These are phyloP conservation scores for Drosophila carrolli DNA, from an alignment of 1,140 invertebrate species.

Conservation along the genomic window DNA sequence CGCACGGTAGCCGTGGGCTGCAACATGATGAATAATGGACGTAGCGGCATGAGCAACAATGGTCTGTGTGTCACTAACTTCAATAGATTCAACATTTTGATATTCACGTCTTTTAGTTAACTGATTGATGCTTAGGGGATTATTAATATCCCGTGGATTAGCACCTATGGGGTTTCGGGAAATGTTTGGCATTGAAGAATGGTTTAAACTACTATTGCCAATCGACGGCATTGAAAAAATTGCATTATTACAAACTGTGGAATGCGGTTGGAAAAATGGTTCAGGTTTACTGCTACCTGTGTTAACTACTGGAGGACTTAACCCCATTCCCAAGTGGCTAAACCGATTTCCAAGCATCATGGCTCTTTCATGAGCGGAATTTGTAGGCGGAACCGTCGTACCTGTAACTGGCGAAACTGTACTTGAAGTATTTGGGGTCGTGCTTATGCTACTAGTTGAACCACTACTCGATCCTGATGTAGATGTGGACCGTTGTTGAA, in stretches of 20 bases:
- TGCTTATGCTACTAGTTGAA: slow-evolving; percentile 58
- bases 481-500: slow-evolving; percentile 26
- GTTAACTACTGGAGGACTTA: slow-evolving; percentile 33
- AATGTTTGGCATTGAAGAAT: slow-evolving; percentile 23
- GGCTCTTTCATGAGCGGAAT: slow-evolving; percentile 47
- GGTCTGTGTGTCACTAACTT: slow-evolving; percentile 13
- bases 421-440: slow-evolving; percentile 69
- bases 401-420: slow-evolving; percentile 53
- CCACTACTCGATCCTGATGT: slow-evolving; percentile 48
- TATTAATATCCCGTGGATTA: slow-evolving; percentile 95
- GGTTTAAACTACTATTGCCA: slow-evolving; percentile 31
- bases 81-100: slow-evolving; percentile 25
- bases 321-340: slow-evolving; percentile 76
- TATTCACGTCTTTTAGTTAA: slow-evolving; percentile 87
- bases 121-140: slow-evolving; percentile 95
- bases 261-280: slow-evolving; percentile 37
- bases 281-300: slow-evolving; percentile 33
- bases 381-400: slow-evolving; percentile 18
- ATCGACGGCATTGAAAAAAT: slow-evolving; percentile 38
- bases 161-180: slow-evolving; percentile 91
- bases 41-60: slow-evolving; percentile 15
- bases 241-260: slow-evolving; percentile 23
- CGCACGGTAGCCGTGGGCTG: slow-evolving; percentile 26
- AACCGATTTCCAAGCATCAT: slow-evolving; percentile 76
- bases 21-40: slow-evolving; percentile 28